Evolutionary conservation across 2,797 vertebrate species (phyloP).

Genomic region (Tadarida brasiliensis): DNA sequence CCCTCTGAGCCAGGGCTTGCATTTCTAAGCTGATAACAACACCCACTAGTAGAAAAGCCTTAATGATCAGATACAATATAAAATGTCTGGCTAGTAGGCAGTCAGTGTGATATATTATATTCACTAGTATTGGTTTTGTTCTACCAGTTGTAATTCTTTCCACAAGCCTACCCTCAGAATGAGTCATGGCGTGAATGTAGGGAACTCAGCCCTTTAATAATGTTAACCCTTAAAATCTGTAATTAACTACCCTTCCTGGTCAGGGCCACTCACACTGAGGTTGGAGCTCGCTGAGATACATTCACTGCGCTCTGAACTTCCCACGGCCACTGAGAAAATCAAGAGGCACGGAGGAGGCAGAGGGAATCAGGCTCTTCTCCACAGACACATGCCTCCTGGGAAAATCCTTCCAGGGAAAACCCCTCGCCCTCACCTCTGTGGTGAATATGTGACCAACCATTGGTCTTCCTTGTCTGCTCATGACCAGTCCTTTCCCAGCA

Average conservation of each 20-base stretch:
- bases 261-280: not conserved
- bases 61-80: too few relatives aligned
- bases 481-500: not conserved
- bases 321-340: not conserved
- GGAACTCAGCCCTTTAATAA: not conserved
- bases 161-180: not conserved
- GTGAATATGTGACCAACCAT: accelerated
- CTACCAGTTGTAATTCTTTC: not conserved
- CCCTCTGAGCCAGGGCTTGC: not conserved
- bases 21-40: not conserved
- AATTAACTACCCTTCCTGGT: too few relatives aligned
- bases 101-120: accelerated
- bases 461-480: not conserved
- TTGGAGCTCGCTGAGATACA: not conserved
- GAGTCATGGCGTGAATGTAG: not conserved
- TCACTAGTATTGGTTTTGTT: not conserved
- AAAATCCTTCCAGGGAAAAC: not conserved
- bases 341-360: not conserved
- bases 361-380: too few relatives aligned
- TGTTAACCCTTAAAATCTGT: not conserved
- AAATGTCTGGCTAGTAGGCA: not conserved
- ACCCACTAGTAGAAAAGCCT: not conserved
- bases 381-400: too few relatives aligned
- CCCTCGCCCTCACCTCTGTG: not conserved
- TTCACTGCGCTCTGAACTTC: not conserved